Evolutionary conservation across 2,113 vertebrate species (phyloP), one percentile per base, ranked within the genome.

Genomic region (Natator depressus): DNA sequence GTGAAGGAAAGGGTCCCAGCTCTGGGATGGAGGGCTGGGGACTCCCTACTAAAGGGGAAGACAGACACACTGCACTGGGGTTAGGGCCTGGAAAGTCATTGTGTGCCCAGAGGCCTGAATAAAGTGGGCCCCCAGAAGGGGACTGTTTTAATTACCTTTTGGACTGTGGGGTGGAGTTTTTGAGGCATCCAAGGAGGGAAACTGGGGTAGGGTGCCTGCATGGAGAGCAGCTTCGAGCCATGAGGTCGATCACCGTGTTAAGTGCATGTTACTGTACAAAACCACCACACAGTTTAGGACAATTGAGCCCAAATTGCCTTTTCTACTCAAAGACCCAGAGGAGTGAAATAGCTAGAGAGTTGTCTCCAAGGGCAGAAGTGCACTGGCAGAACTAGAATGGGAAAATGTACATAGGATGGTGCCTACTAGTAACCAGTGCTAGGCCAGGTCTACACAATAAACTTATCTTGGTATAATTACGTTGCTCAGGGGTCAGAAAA

Each of bases 301-400:
- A 46, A 24, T 24, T 46, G 42, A 25, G 20, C 38, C 42, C 38
- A 76, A 76, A 8, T 13, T 46, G 8, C 38, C 38, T 38, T 72
- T 38, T 72, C 69, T 72, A 72, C 9, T 76, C 42, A 76, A 69
- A 69, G 62, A 69, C 62, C 17, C 8, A 25, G 38, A 46, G 24
- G 72, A 46, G 10, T 13, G 11, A 27, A 46, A n/a, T 8, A 85
- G 20, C 62, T 79, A n/a, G 19, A 80, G 12, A 6, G 17, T 7
- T 24, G 27, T 62, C n/a, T 42, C 20, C 4, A 0, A 69, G 5
- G 8, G 53, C 3, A 83, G 24, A 50, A 29, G 4, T 3, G 22
- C 29, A n/a, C 8, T 10, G 10, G 6, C 5, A 2, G 2, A 50
- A 25, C 80, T 80, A 65, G 12, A 78, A 31, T 75, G 1, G 16